Conservation (phyloP, 2,113 vertebrate genomes). For the Pavo muticus region DNA sequence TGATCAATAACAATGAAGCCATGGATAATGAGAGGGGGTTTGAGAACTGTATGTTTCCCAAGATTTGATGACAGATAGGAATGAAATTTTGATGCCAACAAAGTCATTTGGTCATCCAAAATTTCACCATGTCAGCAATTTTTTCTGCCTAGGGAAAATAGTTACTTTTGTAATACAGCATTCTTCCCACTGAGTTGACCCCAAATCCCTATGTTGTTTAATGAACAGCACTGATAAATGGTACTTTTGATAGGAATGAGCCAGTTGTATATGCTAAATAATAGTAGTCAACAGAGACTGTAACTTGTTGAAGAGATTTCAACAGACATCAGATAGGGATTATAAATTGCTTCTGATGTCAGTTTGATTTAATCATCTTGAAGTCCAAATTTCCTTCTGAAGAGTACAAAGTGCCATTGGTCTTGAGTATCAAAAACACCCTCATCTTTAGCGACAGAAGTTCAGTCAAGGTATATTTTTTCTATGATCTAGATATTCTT, state of each 20-base stretch:
- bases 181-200: not conserved
- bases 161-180: not conserved
- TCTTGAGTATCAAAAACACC: not conserved
- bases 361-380: not conserved
- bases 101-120: not conserved
- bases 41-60: not conserved
- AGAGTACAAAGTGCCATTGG: not conserved
- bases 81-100: not conserved
- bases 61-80: not conserved
- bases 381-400: not conserved
- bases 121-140: not conserved
- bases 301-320: not conserved
- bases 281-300: not conserved
- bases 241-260: not conserved
- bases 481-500: not conserved
- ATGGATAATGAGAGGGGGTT: not conserved
- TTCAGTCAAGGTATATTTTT: not conserved
- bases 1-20: not conserved
- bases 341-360: not conserved
- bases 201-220: not conserved
- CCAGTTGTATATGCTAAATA: not conserved
- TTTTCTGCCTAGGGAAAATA: not conserved
- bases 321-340: not conserved
- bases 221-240: not conserved
- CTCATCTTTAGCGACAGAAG: not conserved